Evolutionary conservation across 2,113 vertebrate genomes (phyloP), one percentile per base, ranked within the genome.

Genomic region (Notarius quadriscutis): DNA sequence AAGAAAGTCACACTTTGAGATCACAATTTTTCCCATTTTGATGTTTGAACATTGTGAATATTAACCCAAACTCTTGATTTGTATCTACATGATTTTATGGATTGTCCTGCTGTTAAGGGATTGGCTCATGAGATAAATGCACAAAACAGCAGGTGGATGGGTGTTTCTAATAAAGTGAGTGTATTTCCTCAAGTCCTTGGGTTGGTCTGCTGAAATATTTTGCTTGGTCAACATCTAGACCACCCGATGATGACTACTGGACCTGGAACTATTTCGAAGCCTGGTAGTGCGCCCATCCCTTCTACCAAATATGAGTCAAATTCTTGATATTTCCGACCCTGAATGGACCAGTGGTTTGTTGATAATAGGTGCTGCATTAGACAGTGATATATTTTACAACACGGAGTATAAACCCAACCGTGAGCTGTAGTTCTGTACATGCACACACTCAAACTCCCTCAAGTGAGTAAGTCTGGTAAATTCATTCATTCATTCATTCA

Each of bases 401-500:
- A 6, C 14, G 34, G 5, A 17, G 67, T 71, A 71, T 71, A 34
- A 22, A 71, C 34, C 27, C 63, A 67, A n/a, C 25, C 3, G 10
- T 65, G 63, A 27, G 67, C 27, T 30, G 67, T 71, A 71, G 67
- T 48, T 48, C 8, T 74, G 15, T 74, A 74, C 41, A 74, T 75
- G 1, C 22, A 51, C 72, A 75, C 48, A 18, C 8, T 41, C 57
- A 30, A 53, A 80, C 77, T 57, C 14, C 18, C 53, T 80, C n/a
- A 74, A 20, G 12, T 20, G 53, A 81, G 79, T 62, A 81, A 41
- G 79, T 30, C 34, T 63, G 72, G 72, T 55, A 80, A 67, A 87
- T 81, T 78, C 81, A 18, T 55, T 50, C 27, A 53, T 53, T 87
- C 27, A 87, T 81, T 78, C 81, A 18, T 55, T 50, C 27, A 53